Percentiles rank a stretch among this genome's conserved stretches.
phyloP scores from a whole-genome alignment of 2,888 invertebrate genomes.

The Tenthredo notha region DNA sequence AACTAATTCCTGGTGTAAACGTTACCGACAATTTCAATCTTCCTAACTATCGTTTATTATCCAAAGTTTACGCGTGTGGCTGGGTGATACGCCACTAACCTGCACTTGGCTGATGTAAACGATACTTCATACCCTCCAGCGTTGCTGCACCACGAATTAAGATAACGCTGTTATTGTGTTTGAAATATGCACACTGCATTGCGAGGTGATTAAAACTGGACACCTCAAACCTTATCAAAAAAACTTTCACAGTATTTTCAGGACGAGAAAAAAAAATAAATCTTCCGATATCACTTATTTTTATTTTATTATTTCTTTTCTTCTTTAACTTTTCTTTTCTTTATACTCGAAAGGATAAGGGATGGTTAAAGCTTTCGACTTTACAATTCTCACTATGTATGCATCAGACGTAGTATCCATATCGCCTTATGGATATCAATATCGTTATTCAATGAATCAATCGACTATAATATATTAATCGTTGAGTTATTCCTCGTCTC shows the following conservation, averaged over 20 bases:
- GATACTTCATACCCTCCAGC: conserved; percentile 13
- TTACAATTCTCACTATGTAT: background rate
- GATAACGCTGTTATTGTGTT: conserved; percentile 9
- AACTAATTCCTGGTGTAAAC: background rate
- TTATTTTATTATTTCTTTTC: background rate
- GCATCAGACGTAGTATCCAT: background rate
- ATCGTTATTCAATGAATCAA: background rate
- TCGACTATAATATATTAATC: background rate
- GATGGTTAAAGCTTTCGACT: background rate
- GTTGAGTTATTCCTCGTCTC: background rate
- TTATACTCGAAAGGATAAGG: background rate
- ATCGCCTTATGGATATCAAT: background rate
- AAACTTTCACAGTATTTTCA: background rate
- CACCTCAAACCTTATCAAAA: background rate
- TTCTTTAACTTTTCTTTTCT: background rate
- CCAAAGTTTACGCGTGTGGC: conserved; percentile 6
- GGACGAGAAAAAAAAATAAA: background rate
- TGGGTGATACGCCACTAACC: conserved; percentile 19
- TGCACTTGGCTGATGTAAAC: background rate
- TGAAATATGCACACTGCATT: background rate
- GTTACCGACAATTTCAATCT: conserved; percentile 13
- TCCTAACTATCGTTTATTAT: conserved; percentile 11
- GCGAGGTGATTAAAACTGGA: background rate
- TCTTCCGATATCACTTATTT: background rate
- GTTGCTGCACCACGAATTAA: conserved; percentile 25